Percentiles rank a stretch among this genome's conserved stretches.
These are phyloP conservation scores for Nannoperca obscura DNA, from an alignment of 2,797 vertebrate species.

Conservation along the genomic window DNA sequence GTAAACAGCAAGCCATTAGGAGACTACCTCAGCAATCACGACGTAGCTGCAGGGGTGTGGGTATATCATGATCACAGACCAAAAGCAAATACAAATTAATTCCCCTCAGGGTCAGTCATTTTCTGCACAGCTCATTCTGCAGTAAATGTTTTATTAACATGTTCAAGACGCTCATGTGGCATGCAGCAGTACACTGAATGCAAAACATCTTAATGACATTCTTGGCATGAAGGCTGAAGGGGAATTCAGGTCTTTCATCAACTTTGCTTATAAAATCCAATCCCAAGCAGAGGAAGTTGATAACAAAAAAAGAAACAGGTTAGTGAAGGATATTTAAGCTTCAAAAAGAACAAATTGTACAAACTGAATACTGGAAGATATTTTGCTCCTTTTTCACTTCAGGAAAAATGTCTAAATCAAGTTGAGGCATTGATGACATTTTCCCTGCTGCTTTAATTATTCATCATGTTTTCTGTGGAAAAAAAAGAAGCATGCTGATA, in stretches of 20 bases:
- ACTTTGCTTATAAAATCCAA: slow-evolving; percentile 27
- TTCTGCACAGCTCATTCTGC: slow-evolving; percentile 58
- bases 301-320: slow-evolving; percentile 18
- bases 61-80: slow-evolving; percentile 64
- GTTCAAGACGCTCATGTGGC: slow-evolving; percentile 25
- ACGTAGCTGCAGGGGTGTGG: slow-evolving; percentile 60
- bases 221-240: neutral
- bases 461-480: slow-evolving; percentile 64
- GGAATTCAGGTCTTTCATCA: slow-evolving; percentile 26
- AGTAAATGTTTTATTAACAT: slow-evolving; percentile 60
- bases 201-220: slow-evolving; percentile 27
- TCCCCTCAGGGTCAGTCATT: slow-evolving; percentile 69
- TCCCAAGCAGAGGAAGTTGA: neutral
- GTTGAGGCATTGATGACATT: slow-evolving; percentile 47
- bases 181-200: slow-evolving; percentile 18
- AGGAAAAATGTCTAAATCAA: slow-evolving; percentile 51
- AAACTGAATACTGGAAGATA: slow-evolving; percentile 27
- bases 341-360: slow-evolving; percentile 32
- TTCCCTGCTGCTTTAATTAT: slow-evolving; percentile 67
- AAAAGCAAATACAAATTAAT: slow-evolving; percentile 69
- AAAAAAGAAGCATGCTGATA: slow-evolving; percentile 32
- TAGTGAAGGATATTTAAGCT: slow-evolving; percentile 19
- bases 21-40: slow-evolving; percentile 62
- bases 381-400: slow-evolving; percentile 46
- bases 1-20: slow-evolving; percentile 61